These are phyloP conservation scores for Crypturellus undulatus DNA, from an alignment of 2,113 vertebrate species.

Conservation along the genomic window DNA sequence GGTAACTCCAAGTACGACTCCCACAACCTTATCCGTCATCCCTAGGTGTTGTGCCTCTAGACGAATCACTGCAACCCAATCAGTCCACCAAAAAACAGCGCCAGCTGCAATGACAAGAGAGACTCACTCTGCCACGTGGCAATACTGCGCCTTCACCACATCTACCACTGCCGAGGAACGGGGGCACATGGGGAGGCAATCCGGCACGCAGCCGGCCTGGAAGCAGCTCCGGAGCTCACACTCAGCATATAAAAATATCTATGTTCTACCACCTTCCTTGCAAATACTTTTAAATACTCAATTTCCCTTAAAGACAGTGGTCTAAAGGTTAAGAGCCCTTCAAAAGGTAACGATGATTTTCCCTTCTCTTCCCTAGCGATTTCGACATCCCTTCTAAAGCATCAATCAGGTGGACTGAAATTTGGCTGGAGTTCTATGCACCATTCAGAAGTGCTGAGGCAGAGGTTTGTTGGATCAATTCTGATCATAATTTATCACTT, in stretches of 20 bases:
- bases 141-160: neutral
- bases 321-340: neutral
- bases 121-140: neutral
- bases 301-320: neutral
- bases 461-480: conserved; percentile 56
- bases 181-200: neutral
- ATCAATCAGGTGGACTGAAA: conserved; percentile 24
- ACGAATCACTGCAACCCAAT: accelerated
- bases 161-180: neutral
- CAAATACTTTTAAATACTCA: neutral
- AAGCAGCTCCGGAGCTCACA: neutral
- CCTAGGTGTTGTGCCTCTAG: accelerated
- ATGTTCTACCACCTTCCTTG: neutral
- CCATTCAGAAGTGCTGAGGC: conserved; percentile 56
- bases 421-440: conserved; percentile 44
- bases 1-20: neutral
- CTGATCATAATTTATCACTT: conserved; percentile 11
- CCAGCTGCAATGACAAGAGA: neutral
- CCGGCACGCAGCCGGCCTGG: neutral
- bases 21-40: neutral
- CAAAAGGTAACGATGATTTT: neutral
- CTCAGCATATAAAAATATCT: neutral
- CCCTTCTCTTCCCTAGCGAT: neutral
- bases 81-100: neutral
- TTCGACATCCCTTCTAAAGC: neutral